phyloP scores from a whole-genome alignment of 2,888 invertebrate genomes.

The Cerceris ruficornis region DNA sequence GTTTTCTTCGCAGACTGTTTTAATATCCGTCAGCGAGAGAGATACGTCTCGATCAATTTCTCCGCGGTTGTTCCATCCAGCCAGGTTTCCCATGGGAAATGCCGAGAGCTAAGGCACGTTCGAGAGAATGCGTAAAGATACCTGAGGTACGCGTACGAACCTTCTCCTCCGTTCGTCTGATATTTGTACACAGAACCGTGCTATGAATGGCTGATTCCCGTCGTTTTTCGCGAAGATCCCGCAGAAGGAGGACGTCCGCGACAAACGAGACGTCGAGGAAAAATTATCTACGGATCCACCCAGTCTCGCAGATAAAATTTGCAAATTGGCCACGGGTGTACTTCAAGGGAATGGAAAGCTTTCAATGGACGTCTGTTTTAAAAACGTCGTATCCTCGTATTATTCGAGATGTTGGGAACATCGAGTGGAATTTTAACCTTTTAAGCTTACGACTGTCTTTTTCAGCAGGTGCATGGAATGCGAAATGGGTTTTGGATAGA shows the following conservation, averaged over 20 bases:
- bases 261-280: background rate
- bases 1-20: constrained; percentile 63
- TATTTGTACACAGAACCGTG: constrained; percentile 33
- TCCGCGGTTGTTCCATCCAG: constrained; percentile 46
- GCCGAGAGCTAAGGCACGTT: constrained; percentile 19
- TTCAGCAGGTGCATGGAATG: too few relatives aligned
- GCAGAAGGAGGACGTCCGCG: background rate
- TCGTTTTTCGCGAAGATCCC: background rate
- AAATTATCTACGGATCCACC: too few relatives aligned
- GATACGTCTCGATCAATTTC: constrained; percentile 76
- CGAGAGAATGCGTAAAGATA: constrained; percentile 11
- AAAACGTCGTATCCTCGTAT: too few relatives aligned
- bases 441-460: too few relatives aligned
- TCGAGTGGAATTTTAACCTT: too few relatives aligned
- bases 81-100: constrained; percentile 56
- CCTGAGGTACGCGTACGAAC: constrained; percentile 42
- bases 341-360: too few relatives aligned
- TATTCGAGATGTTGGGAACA: too few relatives aligned
- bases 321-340: too few relatives aligned
- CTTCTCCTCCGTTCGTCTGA: constrained; percentile 20
- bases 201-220: constrained; percentile 9
- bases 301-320: too few relatives aligned
- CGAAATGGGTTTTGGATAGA: too few relatives aligned
- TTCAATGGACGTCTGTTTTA: too few relatives aligned
- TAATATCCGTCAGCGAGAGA: constrained; percentile 71